These are phyloP conservation scores for Hydropotes inermis DNA, from an alignment of 2,113 vertebrate species.

Conservation along the genomic window DNA sequence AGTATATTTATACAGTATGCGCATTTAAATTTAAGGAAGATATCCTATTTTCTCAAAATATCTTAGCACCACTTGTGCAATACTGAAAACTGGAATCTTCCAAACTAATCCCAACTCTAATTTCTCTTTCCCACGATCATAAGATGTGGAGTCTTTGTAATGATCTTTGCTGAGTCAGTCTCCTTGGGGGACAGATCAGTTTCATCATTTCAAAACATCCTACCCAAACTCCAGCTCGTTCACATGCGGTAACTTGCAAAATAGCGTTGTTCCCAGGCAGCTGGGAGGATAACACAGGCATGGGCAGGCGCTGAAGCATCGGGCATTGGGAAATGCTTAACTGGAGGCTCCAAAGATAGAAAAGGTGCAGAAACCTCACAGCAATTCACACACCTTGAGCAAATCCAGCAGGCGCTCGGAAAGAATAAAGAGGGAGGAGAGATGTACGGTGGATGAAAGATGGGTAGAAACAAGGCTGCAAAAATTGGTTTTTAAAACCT, in stretches of 20 bases:
- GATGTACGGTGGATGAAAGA: not conserved
- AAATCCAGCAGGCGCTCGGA: not conserved
- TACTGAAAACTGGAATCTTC: slow-evolving; percentile 7
- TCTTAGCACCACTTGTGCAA: not conserved
- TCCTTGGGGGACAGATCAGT: slow-evolving; percentile 23
- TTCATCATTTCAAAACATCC: slow-evolving; percentile 57
- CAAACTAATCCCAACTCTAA: not conserved
- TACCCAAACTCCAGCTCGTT: slow-evolving; percentile 24
- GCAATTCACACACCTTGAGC: not conserved
- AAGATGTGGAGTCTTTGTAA: slow-evolving; percentile 20
- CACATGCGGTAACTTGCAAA: slow-evolving; percentile 51
- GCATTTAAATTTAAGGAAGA: not conserved
- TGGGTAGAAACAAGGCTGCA: not conserved
- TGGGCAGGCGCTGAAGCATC: not conserved
- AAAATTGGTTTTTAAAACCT: not conserved
- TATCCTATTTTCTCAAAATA: not conserved
- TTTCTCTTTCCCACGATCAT: slow-evolving; percentile 52
- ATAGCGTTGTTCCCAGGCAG: slow-evolving; percentile 29
- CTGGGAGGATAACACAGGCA: not conserved
- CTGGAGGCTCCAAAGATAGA: not conserved
- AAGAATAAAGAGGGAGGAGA: not conserved
- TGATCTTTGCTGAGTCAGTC: slow-evolving; percentile 54
- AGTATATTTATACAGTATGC: not conserved
- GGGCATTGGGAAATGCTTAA: not conserved
- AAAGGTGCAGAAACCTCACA: not conserved